Evolutionary conservation across 2,113 vertebrate genomes (phyloP), one percentile per base, ranked within the genome.

Genomic region (Oxyruncus cristatus): DNA sequence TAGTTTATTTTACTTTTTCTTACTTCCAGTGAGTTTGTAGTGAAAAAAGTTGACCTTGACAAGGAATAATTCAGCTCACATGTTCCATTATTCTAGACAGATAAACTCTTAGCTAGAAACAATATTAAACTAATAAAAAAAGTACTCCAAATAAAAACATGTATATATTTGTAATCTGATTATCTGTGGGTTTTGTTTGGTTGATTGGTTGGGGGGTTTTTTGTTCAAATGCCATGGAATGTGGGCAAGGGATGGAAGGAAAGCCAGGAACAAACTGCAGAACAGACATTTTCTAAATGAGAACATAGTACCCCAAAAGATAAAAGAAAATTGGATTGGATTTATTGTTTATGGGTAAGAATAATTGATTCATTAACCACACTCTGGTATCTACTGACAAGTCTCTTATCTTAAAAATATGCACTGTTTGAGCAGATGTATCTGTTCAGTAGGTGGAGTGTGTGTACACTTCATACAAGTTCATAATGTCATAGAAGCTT

Each of bases 381-480:
- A 47, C 75, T 67, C 1, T 66, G 6, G 5, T 70, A 16, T 37
- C 15, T 74, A 68, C 17, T 47, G 24, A 30, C 2, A 63, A 24
- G 21, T 68, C 4, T 53, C 12, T 79, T 37, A 8, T 28, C 27
- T 75, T 67, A 56, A 72, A 85, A 79, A 42, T 18, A 44, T 17
- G 2, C 14, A 9, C 12, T 74, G 2, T 47, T 8, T 65, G 35
- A 85, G 14, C 11, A 59, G 22, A 8, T 0, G 3, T 52, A 32
- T 72, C 33, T 46, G 3, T 63, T 72, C 26, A 56, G 49, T 49
- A 66, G 5, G 15, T 59, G 8, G 33, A 72, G 9, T 83, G 18
- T 23, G 2, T 5, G 46, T 28, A 41, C 1, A 8, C 8, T 24
- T 33, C 19, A 12, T 5, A 27, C 0, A 8, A 35, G 23, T 42